Conservation (phyloP, 2,888 invertebrate species). For the Subacronicta megacephala region DNA sequence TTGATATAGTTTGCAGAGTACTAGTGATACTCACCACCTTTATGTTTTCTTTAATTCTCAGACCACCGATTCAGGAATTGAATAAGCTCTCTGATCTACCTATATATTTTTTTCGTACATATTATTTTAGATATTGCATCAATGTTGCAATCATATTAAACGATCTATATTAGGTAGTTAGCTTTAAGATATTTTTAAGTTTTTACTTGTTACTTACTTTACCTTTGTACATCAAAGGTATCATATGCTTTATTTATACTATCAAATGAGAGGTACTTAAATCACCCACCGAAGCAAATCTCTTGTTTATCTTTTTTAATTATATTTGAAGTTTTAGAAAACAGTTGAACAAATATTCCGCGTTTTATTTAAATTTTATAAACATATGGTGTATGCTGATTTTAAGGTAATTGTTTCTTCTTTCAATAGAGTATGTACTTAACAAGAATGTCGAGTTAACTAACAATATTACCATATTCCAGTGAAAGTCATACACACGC, state of each 20-base stretch:
- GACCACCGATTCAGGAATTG: neutral
- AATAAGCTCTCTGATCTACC: conserved; percentile 10
- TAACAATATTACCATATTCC: conserved; percentile 63
- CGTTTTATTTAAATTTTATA: conserved; percentile 31
- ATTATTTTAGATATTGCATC: neutral
- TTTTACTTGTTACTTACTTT: neutral
- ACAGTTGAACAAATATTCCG: neutral
- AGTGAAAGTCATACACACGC: conserved; percentile 77
- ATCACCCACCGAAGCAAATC: conserved; percentile 35
- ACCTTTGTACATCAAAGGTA: neutral
- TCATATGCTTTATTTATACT: neutral
- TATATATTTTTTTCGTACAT: neutral
- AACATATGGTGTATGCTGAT: conserved; percentile 30
- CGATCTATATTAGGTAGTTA: neutral
- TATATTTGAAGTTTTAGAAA: conserved; percentile 11
- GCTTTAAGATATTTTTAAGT: neutral
- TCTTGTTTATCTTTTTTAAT: conserved; percentile 4
- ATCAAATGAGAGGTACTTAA: conserved; percentile 19
- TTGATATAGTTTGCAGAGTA: conserved; percentile 52
- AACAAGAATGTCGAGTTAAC: conserved; percentile 29
- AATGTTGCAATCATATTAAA: conserved; percentile 10
- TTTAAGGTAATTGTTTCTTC: conserved; percentile 49
- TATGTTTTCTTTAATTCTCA: neutral
- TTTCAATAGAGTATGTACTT: conserved; percentile 8
- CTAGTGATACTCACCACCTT: no score